These are phyloP conservation scores for Alloplasta piceator DNA, from an alignment of 2,888 invertebrate genomes.

Conservation along the genomic window DNA sequence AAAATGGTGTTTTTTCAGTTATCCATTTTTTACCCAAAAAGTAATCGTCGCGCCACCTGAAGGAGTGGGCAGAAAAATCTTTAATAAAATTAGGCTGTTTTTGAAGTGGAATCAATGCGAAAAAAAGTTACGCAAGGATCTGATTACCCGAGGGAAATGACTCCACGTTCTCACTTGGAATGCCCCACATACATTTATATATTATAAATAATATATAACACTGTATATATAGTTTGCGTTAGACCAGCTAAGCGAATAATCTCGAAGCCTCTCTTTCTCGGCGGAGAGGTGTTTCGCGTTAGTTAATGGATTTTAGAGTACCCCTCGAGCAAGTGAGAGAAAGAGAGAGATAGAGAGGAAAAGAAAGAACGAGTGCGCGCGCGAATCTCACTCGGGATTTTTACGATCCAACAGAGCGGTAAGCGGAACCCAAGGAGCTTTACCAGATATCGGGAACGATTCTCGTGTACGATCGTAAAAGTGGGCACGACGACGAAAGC, in stretches of 20 bases:
- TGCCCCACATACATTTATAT: conserved; percentile 3
- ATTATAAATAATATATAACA: background rate
- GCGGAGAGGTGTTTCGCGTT: conserved; percentile 51
- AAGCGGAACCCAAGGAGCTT: conserved; percentile 40
- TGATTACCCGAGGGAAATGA: too few relatives aligned
- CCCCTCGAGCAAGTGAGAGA: conserved; percentile 54
- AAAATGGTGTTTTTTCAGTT: too few relatives aligned
- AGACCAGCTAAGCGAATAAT: conserved; percentile 55
- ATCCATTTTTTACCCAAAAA: too few relatives aligned
- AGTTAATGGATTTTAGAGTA: conserved; percentile 79
- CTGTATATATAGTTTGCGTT: conserved; percentile 13
- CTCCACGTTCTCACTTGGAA: too few relatives aligned
- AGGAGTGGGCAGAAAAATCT: too few relatives aligned
- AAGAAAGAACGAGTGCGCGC: conserved; percentile 26
- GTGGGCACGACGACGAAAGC: conserved; percentile 49
- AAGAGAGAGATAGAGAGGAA: background rate
- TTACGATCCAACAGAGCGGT: conserved; percentile 59
- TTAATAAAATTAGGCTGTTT: too few relatives aligned
- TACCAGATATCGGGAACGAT: conserved; percentile 57
- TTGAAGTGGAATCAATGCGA: too few relatives aligned
- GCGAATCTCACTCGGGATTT: conserved; percentile 62
- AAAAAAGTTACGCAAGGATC: too few relatives aligned
- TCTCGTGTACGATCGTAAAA: conserved; percentile 58
- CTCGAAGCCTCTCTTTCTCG: conserved; percentile 59
- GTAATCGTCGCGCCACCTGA: too few relatives aligned